Base-by-base conservation (phyloP, 37 sponge, comb jelly and placozoan genomes). In the Ianthella basta region DNA sequence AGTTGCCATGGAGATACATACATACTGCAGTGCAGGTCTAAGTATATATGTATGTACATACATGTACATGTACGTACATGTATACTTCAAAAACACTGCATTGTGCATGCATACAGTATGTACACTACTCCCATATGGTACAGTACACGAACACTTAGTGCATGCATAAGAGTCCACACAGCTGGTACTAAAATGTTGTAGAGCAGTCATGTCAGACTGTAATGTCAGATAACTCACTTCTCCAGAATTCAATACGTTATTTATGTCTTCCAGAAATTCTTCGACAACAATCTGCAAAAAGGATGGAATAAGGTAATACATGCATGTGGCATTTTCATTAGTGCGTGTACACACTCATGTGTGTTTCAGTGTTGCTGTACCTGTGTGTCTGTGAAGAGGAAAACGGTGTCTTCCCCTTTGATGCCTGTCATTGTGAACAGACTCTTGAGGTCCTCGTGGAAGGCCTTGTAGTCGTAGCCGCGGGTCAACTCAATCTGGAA, bases 301-400 rank as follows among this genome's bases (percentile, higher is more conserved):
- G 50, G 10, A 5, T 21, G 40, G 59, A 25, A 56, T 57, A 69
- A 25, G 23, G 12, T 30, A 41, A 54, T 33, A 68, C 36, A 66
- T 54, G 67, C 63, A 60, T 79, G 20, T 32, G 3, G 21, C 20
- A 72, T 72, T 2, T 10, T 72, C 8, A 6, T 32, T 13, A 24
- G 50, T 44, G 50, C 8, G 50, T 44, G 8, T 44, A 8, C 50
- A 8, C 8, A 8, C 50, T 3, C 50, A 8, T 44, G 50, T 44
- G 50, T 44, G 50, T 44, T 3, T 44, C 6, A 10, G 50, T 44
- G 50, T 44, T 10, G n/a, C n/a, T 66, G 25, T 50, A 93, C 94
- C 93, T 97, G 99, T 32, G 95, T 99, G 73, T 99, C 99, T 61
- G 99, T 97, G 88, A 99, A 99, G 35, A 99, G 91, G 87, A 99